Evolutionary conservation across 2,113 vertebrate genomes (phyloP).

Genomic region (Aegithalos caudatus): DNA sequence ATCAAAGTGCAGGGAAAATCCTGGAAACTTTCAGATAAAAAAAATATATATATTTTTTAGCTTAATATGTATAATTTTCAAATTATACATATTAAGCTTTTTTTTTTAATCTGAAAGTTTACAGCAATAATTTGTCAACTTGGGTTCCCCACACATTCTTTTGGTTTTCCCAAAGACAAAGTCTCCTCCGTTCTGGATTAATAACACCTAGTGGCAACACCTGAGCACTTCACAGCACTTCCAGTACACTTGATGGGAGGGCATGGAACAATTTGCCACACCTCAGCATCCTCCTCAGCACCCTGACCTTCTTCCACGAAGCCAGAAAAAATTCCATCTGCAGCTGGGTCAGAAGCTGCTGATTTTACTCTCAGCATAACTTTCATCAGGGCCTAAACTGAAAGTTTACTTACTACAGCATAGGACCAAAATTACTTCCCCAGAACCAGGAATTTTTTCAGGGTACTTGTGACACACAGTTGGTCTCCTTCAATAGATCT

Average conservation of each 20-base stretch:
- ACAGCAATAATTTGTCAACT: not conserved
- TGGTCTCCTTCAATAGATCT: not conserved
- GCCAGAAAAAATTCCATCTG: not conserved
- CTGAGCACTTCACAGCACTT: not conserved
- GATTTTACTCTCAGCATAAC: not conserved
- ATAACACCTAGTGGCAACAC: not conserved
- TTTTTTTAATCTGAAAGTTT: not conserved
- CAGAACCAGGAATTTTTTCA: not conserved
- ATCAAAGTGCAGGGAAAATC: not conserved
- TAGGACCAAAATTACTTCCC: not conserved
- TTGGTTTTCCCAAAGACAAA: not conserved
- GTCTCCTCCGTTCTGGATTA: not conserved
- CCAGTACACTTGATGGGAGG: fast-evolving
- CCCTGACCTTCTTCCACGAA: not conserved
- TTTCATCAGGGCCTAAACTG: not conserved
- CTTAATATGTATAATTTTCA: not conserved
- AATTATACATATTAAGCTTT: not conserved
- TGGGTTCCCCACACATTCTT: not conserved
- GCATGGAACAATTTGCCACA: not conserved
- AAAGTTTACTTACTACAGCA: not conserved
- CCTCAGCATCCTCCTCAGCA: not conserved
- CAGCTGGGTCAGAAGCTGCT: not conserved
- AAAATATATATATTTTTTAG: no score
- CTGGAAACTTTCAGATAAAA: not conserved
- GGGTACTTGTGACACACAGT: not conserved